Evolutionary conservation across 2,888 invertebrate species (phyloP), one percentile per base, ranked within the genome.

Genomic region (Cremastinae sp.): DNA sequence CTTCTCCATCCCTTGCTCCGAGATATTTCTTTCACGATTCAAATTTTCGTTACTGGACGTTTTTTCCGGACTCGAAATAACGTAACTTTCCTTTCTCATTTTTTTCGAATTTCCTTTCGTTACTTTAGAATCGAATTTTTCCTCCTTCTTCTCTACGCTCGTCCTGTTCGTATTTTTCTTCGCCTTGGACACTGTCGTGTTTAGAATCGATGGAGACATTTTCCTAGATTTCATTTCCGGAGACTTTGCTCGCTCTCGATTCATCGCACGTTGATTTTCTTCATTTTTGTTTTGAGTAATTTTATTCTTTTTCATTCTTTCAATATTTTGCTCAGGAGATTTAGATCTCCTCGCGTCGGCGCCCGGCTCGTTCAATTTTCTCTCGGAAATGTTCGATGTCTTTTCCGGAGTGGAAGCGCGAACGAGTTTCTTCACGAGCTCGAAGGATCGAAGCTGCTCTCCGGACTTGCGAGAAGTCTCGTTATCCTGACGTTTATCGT

Each of bases 271-370:
- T 51, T 78, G 79, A 62, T 81, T 80, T 18, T 79, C 43, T 58
- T 81, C 77, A 2, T 70, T 71, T 51, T 80, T 79, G 61, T 82
- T 81, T 18, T 39, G 28, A 22, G 45, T 35, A n/a, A 49, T 64
- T 55, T 78, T 82, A 68, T 85, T 83, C 22, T 83, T 71, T 55
- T 83, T 79, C 0, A 78, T n/a, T n/a, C n/a, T n/a, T n/a, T n/a
- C 75, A 68, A 83, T 78, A 71, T 82, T 83, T n/a, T 79, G 83
- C 3, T 72, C 74, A 14, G 55, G 18, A 10, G 66, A 58, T 35
- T 43, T 51, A 0, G 75, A 61, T 58, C 51, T 74, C 79, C 58
- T 61, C 74, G 18, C 47, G 77, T 35, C 61, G 28, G 28, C 2
- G 5, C 5, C 28, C 28, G 28, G 2, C 61, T 8, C 35, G 51